A percentile compares a stretch with the other conserved stretches of the same genome.
phyloP scores from a whole-genome alignment of 1,140 invertebrate genomes.

The Psilanteris sp. region DNA sequence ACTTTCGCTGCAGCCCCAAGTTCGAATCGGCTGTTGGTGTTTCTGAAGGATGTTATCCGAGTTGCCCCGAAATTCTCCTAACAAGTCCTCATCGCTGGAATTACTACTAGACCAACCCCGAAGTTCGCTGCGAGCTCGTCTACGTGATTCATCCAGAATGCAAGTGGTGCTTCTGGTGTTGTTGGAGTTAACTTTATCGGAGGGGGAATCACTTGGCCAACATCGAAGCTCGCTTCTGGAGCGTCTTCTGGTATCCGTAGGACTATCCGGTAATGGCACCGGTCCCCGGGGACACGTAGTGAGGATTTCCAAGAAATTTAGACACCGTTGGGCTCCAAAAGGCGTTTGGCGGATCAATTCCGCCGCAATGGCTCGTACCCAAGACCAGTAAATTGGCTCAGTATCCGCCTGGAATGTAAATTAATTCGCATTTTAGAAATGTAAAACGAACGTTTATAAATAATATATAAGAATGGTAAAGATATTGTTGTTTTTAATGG shows the following conservation, averaged over 20 bases:
- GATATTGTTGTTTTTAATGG: too few species aligned
- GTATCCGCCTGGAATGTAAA: slow-evolving; percentile 80
- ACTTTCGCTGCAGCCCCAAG: slow-evolving; percentile 77
- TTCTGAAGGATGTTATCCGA: slow-evolving; percentile 46
- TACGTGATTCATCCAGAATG: slow-evolving; percentile 47
- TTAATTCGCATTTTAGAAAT: neutral
- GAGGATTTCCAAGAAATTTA: slow-evolving; percentile 78
- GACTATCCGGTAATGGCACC: slow-evolving; percentile 71
- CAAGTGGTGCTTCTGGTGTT: slow-evolving; percentile 5
- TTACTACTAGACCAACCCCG: slow-evolving; percentile 77
- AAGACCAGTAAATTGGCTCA: slow-evolving; percentile 82
- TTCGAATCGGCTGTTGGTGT: slow-evolving; percentile 62
- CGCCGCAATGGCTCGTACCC: slow-evolving; percentile 83
- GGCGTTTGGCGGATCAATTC: slow-evolving; percentile 84
- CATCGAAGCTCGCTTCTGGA: slow-evolving; percentile 75
- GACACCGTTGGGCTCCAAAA: slow-evolving; percentile 79
- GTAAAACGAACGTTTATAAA: too few species aligned
- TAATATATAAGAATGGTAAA: too few species aligned
- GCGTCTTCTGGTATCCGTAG: slow-evolving; percentile 71
- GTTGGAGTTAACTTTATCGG: slow-evolving; percentile 40
- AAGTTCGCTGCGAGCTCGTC: slow-evolving; percentile 73
- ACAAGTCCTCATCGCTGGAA: slow-evolving; percentile 77
- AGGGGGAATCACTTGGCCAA: slow-evolving; percentile 68
- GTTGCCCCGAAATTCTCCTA: slow-evolving; percentile 69
- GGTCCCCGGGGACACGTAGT: slow-evolving; percentile 74